Base-by-base conservation (phyloP, 2,797 vertebrate genomes). In the Acrossocheilus wenchowensis region DNA sequence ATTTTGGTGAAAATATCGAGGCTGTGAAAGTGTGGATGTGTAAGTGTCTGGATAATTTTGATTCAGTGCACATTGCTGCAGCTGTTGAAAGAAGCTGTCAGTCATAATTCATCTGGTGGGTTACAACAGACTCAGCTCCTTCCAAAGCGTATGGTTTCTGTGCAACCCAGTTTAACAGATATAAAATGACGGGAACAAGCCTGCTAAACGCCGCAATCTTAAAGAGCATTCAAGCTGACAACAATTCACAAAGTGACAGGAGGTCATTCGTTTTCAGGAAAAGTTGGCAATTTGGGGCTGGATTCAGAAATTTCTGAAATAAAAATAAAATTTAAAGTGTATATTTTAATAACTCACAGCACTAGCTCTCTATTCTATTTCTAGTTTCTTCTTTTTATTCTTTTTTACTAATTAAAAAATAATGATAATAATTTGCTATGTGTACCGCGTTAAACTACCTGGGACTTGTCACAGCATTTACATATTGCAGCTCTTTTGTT, bases 21-120 rank as follows among this genome's bases (percentile, higher is more conserved):
- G 57, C 73, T 73, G 72, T 77, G 48, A 66, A 14, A 34, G 54
- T 81, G 68, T 77, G 30, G 30, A 45, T 71, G 80, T 77, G 48
- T 73, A 14, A 34, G 54, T 82, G 68, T 77, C 80, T 77, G 54
- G 36, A n/a, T 60, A 21, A 41, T 62, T 80, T 72, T 62, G 48
- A 57, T 85, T 57, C 36, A 23, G 54, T 26, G 30, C 23, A 48
- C 57, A 75, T 78, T 36, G 11, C 19, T 17, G 17, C 75, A 50
- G 45, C 77, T 78, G 41, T 84, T 78, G 68, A 85, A 86, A 72
- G n/a, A 36, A 36, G n/a, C 54, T 45, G 73, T 88, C 64, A 77
- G 45, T 83, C 78, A 64, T 73, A 64, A 48, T 77, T 62, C 26
- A 50, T 72, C 26, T 19, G 11, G 10, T 64, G 43, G 82, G 74